A percentile compares a stretch with the other conserved stretches of the same genome.
Evolutionary conservation across 2,113 vertebrate genomes (phyloP).

Genomic region (Corythornis vintsioides): DNA sequence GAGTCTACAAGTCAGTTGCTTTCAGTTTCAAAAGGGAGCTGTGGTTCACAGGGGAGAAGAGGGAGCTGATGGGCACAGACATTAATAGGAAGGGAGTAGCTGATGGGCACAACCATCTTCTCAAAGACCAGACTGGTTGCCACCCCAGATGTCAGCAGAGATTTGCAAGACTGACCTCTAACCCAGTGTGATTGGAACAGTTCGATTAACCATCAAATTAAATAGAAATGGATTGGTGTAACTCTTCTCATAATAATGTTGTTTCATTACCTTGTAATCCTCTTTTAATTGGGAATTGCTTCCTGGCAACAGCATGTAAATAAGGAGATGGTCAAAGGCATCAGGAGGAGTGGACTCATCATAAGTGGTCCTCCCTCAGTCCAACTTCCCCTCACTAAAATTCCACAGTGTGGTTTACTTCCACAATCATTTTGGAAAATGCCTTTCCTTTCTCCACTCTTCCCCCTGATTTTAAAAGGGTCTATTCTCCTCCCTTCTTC

Average conservation of each 20-base stretch:
- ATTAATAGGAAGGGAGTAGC: neutral
- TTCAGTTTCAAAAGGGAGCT: neutral
- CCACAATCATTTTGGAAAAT: neutral
- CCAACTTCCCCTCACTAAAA: neutral
- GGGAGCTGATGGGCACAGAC: neutral
- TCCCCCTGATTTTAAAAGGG: conserved; percentile 1
- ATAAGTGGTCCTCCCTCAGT: neutral
- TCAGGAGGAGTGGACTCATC: neutral
- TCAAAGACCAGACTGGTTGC: neutral
- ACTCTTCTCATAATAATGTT: conserved; percentile 55
- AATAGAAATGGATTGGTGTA: conserved; percentile 47
- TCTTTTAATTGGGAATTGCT: conserved; percentile 72
- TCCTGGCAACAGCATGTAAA: conserved; percentile 64
- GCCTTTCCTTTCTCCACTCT: neutral
- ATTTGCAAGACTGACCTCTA: neutral
- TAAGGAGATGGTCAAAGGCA: neutral
- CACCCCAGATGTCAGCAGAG: neutral
- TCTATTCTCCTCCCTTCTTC: conserved; percentile 27
- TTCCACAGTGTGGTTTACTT: neutral
- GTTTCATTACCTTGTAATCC: conserved; percentile 68
- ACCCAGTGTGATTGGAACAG: neutral
- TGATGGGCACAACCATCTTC: neutral
- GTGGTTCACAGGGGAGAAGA: neutral
- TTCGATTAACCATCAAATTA: conserved; percentile 1
- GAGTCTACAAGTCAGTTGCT: neutral